Evolutionary conservation across 2,888 invertebrate species (phyloP).

Genomic region (Stictocephala bisonia): DNA sequence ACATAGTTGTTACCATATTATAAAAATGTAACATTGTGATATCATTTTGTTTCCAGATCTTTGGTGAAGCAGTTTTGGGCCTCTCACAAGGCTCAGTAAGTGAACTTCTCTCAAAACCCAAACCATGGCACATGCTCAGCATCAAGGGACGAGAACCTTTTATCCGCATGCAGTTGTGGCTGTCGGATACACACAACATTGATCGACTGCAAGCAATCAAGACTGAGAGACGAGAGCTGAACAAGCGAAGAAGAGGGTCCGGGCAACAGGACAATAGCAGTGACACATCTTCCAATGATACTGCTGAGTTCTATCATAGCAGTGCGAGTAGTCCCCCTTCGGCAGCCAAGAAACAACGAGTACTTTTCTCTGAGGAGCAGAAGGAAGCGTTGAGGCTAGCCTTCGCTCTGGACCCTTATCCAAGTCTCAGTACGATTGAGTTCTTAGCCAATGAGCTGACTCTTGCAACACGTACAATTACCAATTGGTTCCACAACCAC

Average conservation of each 20-base stretch:
- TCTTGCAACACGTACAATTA: conserved; percentile 94
- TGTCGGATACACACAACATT: conserved; percentile 94
- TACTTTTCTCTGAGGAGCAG: conserved; percentile 97
- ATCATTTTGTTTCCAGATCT: conserved; percentile 74
- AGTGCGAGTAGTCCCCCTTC: conserved; percentile 86
- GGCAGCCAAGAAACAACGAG: conserved; percentile 94
- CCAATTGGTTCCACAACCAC: conserved; percentile 99
- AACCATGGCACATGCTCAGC: conserved; percentile 99
- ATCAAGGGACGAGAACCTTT: conserved; percentile 98
- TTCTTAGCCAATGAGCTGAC: conserved; percentile 92
- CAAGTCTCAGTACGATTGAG: conserved; percentile 95
- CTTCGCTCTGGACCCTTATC: conserved; percentile 96
- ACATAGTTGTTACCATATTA: too few relatives aligned
- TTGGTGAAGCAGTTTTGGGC: conserved; percentile 97
- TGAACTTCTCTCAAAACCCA: conserved; percentile 96
- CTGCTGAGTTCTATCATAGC: conserved; percentile 88
- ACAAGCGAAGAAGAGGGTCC: conserved; percentile 87
- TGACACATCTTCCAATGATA: conserved; percentile 89
- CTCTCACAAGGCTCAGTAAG: conserved; percentile 97
- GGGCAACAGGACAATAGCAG: conserved; percentile 87
- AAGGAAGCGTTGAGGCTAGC: conserved; percentile 95
- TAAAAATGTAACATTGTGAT: conserved; percentile 51
- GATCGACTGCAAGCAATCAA: conserved; percentile 92
- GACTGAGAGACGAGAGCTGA: conserved; percentile 90
- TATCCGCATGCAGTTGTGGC: conserved; percentile 96